A percentile compares a stretch with the other conserved stretches of the same genome.
These are phyloP conservation scores for Scleropages formosus DNA, from an alignment of 2,797 vertebrate genomes.

Conservation along the genomic window DNA sequence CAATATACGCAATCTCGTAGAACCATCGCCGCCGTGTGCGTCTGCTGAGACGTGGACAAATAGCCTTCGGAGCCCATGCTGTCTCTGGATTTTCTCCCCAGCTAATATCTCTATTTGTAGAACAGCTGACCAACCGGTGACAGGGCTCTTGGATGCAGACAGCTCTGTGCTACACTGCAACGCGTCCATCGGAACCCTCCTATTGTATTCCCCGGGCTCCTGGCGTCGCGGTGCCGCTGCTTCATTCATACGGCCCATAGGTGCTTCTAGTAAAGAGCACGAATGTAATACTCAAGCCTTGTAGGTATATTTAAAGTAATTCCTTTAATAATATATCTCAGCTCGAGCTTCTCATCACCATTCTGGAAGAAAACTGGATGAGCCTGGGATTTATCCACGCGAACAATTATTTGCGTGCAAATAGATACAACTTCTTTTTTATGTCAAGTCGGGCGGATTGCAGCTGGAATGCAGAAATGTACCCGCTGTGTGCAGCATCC, in stretches of 20 bases:
- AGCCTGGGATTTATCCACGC: too few species aligned
- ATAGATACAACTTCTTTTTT: background rate
- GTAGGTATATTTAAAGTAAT: too few species aligned
- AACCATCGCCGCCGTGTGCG: conserved; percentile 4
- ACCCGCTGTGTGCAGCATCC: conserved; percentile 24
- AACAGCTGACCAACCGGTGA: background rate
- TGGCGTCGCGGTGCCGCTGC: too few species aligned
- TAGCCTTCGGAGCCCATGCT: background rate
- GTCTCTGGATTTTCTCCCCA: background rate
- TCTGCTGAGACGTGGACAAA: background rate
- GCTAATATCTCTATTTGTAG: too few species aligned
- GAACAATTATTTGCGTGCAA: background rate
- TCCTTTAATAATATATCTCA: too few species aligned
- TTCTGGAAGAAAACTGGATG: too few species aligned
- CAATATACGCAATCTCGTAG: background rate
- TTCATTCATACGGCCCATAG: too few species aligned
- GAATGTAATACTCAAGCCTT: too few species aligned
- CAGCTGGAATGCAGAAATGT: conserved; percentile 22
- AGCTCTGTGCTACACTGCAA: background rate
- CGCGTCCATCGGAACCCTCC: too few species aligned
- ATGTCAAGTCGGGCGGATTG: conserved; percentile 26
- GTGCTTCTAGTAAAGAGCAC: too few species aligned
- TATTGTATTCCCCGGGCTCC: too few species aligned
- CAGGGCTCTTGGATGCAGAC: background rate
- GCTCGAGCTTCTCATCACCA: too few species aligned